These are phyloP conservation scores for Drosophila elegans DNA, from an alignment of 1,140 invertebrate species.

Conservation along the genomic window DNA sequence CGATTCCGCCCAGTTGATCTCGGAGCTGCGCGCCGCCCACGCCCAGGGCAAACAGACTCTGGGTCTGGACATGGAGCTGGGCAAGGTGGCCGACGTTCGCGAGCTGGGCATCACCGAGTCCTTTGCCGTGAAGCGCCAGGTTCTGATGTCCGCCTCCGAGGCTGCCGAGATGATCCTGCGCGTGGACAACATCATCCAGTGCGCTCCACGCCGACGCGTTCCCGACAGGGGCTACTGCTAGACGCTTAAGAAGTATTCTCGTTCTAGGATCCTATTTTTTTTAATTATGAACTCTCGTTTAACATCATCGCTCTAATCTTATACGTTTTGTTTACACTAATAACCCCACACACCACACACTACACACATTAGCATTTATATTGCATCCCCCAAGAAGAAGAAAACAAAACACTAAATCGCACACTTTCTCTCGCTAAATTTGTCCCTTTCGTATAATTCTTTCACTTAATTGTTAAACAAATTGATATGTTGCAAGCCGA, in stretches of 20 bases:
- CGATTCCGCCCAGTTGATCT: conserved; percentile 97
- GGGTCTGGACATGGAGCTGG: conserved; percentile 97
- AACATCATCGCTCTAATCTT: conserved; percentile 73
- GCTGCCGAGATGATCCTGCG: conserved; percentile 99
- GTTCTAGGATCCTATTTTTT: conserved; percentile 71
- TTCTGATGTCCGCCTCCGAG: conserved; percentile 97
- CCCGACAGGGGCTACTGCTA: conserved; percentile 95
- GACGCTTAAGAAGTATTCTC: conserved; percentile 81
- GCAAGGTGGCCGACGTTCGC: conserved; percentile 94
- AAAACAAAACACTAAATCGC: conserved; percentile 15
- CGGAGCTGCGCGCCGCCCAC: conserved; percentile 95
- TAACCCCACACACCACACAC: conserved; percentile 37
- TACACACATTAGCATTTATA: conserved; percentile 35
- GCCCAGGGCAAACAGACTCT: conserved; percentile 90
- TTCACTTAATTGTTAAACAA: conserved; percentile 28
- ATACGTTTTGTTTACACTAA: conserved; percentile 66
- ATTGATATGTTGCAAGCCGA: conserved; percentile 23
- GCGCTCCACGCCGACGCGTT: conserved; percentile 95
- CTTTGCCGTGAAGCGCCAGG: conserved; percentile 97
- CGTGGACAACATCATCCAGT: conserved; percentile 98
- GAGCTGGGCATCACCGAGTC: conserved; percentile 97
- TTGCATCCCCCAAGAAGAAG: conserved; percentile 1
- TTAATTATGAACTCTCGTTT: conserved; percentile 64
- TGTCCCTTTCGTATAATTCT: conserved; percentile 33
- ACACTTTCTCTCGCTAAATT: conserved; percentile 48